phyloP scores from a whole-genome alignment of 1,140 invertebrate genomes.

The Oreohelix idahoensis region DNA sequence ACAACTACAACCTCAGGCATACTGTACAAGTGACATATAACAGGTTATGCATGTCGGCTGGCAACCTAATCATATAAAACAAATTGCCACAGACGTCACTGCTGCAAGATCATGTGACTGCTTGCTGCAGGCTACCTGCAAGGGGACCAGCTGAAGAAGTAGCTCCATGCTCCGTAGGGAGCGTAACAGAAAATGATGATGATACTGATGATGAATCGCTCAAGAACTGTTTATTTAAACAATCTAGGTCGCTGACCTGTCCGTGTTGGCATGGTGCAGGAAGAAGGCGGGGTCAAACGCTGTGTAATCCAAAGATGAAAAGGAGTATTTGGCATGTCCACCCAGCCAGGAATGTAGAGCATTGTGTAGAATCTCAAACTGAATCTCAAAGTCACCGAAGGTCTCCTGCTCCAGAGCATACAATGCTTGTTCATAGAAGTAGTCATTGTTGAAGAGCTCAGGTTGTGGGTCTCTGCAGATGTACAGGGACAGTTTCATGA shows the following conservation, averaged over 20 bases:
- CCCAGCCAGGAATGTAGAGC: constrained; percentile 43
- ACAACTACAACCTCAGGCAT: too few relatives aligned
- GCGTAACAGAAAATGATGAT: too few relatives aligned
- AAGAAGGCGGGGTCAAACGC: constrained; percentile 50
- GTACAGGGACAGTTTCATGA: neutral
- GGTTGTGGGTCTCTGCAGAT: constrained; percentile 41
- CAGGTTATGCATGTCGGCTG: too few relatives aligned
- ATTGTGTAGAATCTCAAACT: constrained; percentile 51
- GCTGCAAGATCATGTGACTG: too few relatives aligned
- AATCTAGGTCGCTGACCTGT: constrained; percentile 29
- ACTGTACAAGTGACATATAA: too few relatives aligned
- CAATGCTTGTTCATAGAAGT: constrained; percentile 38
- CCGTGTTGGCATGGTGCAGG: constrained; percentile 47
- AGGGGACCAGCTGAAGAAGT: too few relatives aligned
- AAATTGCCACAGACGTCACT: too few relatives aligned
- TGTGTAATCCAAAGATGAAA: constrained; percentile 46
- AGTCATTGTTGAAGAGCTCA: constrained; percentile 42
- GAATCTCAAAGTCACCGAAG: constrained; percentile 53
- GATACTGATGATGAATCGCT: too few relatives aligned
- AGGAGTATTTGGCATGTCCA: constrained; percentile 36
- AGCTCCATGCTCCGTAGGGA: too few relatives aligned
- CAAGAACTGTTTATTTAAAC: too few relatives aligned
- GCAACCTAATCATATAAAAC: too few relatives aligned
- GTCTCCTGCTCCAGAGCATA: constrained; percentile 47
- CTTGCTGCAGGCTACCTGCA: too few relatives aligned